Evolutionary conservation across 2,113 vertebrate species (phyloP).

Genomic region (Dunckerocampus dactyliophorus): DNA sequence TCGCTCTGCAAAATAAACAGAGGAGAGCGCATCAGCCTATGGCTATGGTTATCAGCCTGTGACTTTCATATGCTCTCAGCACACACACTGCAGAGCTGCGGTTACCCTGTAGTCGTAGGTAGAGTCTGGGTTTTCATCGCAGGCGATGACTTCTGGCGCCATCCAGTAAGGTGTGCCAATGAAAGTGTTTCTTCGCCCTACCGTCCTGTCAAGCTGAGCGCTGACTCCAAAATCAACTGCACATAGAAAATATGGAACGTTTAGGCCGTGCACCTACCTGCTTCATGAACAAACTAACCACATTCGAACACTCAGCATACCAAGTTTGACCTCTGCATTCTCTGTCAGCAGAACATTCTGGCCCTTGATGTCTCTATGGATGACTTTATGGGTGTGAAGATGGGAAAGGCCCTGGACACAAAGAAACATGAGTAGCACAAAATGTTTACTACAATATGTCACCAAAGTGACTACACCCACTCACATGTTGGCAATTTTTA

Average conservation of each 20-base stretch:
- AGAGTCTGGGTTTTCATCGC: conserved; percentile 90
- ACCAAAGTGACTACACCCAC: too few species aligned
- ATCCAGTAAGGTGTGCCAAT: conserved; percentile 95
- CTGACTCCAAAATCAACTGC: conserved; percentile 92
- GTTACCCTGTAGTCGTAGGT: conserved; percentile 90
- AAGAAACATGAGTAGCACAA: conserved; percentile 1
- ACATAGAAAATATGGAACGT: background rate
- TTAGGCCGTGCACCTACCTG: background rate
- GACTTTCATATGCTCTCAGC: background rate
- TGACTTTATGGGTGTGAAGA: conserved; percentile 89
- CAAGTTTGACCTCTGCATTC: conserved; percentile 91
- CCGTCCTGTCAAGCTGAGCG: conserved; percentile 87
- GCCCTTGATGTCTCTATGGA: conserved; percentile 92
- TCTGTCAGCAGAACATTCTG: conserved; percentile 91
- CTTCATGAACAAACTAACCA: background rate
- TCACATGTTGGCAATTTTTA: too few species aligned
- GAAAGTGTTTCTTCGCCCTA: conserved; percentile 90
- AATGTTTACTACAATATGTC: background rate
- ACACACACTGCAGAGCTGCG: background rate
- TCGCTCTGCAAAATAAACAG: conserved; percentile 76
- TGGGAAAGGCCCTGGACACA: conserved; percentile 83
- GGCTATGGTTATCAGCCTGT: too few species aligned
- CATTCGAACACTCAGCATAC: conserved; percentile 56
- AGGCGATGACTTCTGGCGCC: conserved; percentile 92
- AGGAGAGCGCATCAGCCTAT: background rate